Conservation (phyloP, 2,888 invertebrate species). For the Lamellibrachia columna region DNA sequence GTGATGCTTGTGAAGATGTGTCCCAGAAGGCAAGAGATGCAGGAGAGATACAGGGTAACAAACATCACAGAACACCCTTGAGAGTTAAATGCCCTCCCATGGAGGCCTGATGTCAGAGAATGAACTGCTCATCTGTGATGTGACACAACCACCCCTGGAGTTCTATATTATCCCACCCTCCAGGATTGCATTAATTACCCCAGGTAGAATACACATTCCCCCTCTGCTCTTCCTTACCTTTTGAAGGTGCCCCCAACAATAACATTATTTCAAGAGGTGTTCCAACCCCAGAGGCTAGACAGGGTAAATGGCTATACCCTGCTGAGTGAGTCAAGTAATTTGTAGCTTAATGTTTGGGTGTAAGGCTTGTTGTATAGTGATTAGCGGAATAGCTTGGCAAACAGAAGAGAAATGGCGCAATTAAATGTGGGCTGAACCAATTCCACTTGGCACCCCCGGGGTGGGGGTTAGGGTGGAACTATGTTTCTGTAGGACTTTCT, state of each 20-base stretch:
- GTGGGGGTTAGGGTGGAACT: background rate
- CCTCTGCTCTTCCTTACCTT: background rate
- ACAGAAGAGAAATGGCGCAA: constrained; percentile 11
- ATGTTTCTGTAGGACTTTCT: background rate
- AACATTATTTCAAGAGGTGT: constrained; percentile 6
- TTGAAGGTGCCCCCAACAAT: background rate
- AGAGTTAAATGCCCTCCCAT: background rate
- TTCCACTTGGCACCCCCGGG: background rate
- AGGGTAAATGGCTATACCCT: background rate
- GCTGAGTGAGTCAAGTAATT: background rate
- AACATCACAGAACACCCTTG: background rate
- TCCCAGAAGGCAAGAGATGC: too few relatives aligned
- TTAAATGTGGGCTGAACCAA: background rate
- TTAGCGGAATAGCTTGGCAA: background rate
- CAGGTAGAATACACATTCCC: constrained; percentile 10
- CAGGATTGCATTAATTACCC: background rate
- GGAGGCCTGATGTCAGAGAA: background rate
- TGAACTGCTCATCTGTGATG: background rate
- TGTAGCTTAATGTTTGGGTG: constrained; percentile 9
- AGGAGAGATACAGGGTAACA: background rate
- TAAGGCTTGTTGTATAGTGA: constrained; percentile 4
- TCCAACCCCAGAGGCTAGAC: background rate
- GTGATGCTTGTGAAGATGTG: too few relatives aligned
- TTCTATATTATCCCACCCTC: background rate
- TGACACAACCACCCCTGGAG: background rate